Base-by-base conservation (phyloP, 2,888 invertebrate species). In the Drosophila dives region DNA sequence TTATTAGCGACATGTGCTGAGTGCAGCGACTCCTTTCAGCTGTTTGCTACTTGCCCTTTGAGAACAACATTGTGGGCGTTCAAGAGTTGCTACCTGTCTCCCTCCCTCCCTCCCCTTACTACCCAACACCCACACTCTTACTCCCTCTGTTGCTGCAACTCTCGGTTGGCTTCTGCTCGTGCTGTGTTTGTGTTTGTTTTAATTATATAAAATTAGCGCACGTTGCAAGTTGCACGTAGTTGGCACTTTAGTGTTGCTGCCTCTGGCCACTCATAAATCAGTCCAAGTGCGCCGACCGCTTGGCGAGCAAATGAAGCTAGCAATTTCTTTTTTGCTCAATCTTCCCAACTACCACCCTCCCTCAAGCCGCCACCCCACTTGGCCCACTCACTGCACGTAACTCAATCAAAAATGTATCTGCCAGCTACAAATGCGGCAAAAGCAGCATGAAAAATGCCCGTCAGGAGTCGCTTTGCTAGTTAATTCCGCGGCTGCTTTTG, bases 331-430 rank as follows among this genome's bases (percentile, higher is more conserved):
- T 70, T 42, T 42, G 36, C 23, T 33, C 15, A 36, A n/a, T 11
- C 17, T 17, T 7, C 11, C 23, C 58, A 17, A 0, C 32, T 32
- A 34, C 8, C 42, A 45, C 20, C 23, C 29, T 8, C 23, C 38
- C 7, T 11, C 40, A 23, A 26, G 23, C 29, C 29, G 6, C n/a
- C 12, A 11, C 23, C 23, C 23, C 17, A 5, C 42, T 40, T 42
- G 45, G 3, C 36, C 7, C 67, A 56, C 82, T 70, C 77, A 76
- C 15, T 42, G 56, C 83, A 77, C 72, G 86, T 83, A 88, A 88
- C 85, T 86, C 89, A 86, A 86, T 86, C 85, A 86, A 86, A 86
- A 86, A 86, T 86, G 89, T 89, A 89, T 89, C 85, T 89, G 77
- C 62, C 74, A 36, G 89, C 77, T 80, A 83, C 86, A 88, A 85